Evolutionary conservation across 2,113 vertebrate species (phyloP).

Genomic region (Chaetura pelagica): DNA sequence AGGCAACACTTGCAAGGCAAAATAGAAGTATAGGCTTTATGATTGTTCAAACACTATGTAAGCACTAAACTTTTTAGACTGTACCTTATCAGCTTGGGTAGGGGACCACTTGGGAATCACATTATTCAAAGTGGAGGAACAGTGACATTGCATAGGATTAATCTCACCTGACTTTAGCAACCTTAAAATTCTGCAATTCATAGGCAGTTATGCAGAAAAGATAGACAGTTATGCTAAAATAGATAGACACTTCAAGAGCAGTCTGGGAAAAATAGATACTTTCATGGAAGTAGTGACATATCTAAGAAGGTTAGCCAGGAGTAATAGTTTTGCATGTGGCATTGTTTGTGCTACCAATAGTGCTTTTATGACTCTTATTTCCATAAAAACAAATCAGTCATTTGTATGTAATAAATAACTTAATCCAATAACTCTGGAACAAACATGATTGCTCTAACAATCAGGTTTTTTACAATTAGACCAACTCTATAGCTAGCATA

Average conservation of each 20-base stretch:
- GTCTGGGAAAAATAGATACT: not conserved
- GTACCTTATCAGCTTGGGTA: not conserved
- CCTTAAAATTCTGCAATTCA: not conserved
- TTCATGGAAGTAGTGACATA: not conserved
- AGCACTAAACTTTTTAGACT: not conserved
- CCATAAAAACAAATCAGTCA: not conserved
- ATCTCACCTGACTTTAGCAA: not conserved
- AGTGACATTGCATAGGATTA: not conserved
- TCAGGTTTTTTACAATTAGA: not conserved
- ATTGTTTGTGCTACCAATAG: not conserved
- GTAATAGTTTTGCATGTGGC: not conserved
- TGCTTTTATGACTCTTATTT: not conserved
- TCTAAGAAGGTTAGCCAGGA: not conserved
- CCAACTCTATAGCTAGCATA: not conserved
- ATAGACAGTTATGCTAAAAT: not conserved
- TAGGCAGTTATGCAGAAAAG: not conserved
- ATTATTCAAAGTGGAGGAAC: not conserved
- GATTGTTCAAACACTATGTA: not conserved
- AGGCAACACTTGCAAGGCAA: not conserved
- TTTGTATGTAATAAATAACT: not conserved
- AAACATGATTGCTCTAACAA: not conserved
- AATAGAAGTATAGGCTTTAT: not conserved
- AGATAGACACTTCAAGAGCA: not conserved
- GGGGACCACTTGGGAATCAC: not conserved
- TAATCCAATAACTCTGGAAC: not conserved